Evolutionary conservation across 2,888 invertebrate species (phyloP), one percentile per base, ranked within the genome.

Genomic region (Hermodice carunculata): DNA sequence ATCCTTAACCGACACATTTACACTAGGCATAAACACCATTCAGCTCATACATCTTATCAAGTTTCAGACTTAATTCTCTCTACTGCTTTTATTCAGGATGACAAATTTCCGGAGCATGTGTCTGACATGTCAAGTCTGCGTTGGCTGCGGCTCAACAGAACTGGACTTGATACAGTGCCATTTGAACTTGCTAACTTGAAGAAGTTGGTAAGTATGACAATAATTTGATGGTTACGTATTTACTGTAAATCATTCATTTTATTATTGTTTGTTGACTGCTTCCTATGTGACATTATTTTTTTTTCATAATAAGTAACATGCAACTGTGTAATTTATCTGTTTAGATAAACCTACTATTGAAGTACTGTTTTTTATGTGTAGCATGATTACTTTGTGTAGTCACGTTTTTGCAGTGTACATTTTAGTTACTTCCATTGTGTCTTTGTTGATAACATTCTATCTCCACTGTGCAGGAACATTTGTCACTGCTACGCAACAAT

Each of bases 91-190:
- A 66, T 65, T 26, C 46, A 75, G 73, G 75, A 76, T 58, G 73
- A 74, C 32, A 73, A 72, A 32, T 84, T 85, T 71, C 85, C 85
- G 3, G 65, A 74, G 31, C 76, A 80, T 66, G 93, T 98, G 77
- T 92, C 93, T 74, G 91, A 94, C 70, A 98, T 99, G 98, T 94
- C 95, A 56, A 96, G 98, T 26, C 92, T 99, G 66, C 95, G 98
- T 89, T 99, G 98, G 98, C 90, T 99, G 52, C 94, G 95, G 85
- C 89, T 98, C 70, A 97, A 98, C 86, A 91, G 92, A 82, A 95
- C 98, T 52, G 92, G 92, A 80, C 88, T 99, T 70, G 90, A 91
- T 48, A 92, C 94, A 86, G 66, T 86, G 53, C 85, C 86, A 5
- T 94, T 94, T 85, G 97, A 98, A 89, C 90, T 99, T 87, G 95